Evolutionary conservation across 35 echinoderm and acorn worm species (phyloP).

Genomic region (Apostichopus parvimensis): DNA sequence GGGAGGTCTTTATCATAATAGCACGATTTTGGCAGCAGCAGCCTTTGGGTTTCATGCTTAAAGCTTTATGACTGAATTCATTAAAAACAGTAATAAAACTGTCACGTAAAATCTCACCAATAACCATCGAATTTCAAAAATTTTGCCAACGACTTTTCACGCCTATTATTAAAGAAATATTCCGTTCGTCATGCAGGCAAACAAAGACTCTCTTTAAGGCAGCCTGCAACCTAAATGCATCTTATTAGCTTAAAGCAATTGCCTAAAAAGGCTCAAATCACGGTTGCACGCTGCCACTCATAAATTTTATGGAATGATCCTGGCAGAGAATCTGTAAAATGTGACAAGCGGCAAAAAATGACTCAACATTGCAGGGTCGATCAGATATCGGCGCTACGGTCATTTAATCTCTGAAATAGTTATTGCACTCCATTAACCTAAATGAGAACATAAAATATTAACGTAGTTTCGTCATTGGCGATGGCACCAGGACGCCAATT

Average conservation of each 20-base stretch:
- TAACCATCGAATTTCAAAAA: background rate
- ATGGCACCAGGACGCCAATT: too few relatives aligned
- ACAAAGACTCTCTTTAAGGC: background rate
- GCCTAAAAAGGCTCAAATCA: slow-evolving; percentile 16
- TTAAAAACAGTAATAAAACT: too few relatives aligned
- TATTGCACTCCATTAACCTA: slow-evolving; percentile 15
- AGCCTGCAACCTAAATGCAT: background rate
- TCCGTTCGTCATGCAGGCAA: background rate
- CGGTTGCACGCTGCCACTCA: background rate
- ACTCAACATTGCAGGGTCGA: background rate
- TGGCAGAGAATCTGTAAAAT: background rate
- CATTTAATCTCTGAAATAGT: slow-evolving; percentile 4
- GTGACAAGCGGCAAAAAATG: background rate
- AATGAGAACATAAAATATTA: slow-evolving; percentile 13
- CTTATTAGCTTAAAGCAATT: slow-evolving; percentile 19
- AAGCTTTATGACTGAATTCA: too few relatives aligned
- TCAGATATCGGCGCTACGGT: background rate
- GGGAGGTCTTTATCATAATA: too few relatives aligned
- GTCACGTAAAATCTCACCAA: too few relatives aligned
- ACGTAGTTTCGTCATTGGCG: too few relatives aligned
- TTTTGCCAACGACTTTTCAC: background rate
- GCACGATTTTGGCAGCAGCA: background rate
- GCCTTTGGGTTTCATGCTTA: background rate
- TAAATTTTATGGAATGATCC: slow-evolving; percentile 1
- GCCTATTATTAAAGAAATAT: background rate